Base-by-base conservation (phyloP, 2,888 invertebrate genomes). In the Melikaiella ostensackeni region DNA sequence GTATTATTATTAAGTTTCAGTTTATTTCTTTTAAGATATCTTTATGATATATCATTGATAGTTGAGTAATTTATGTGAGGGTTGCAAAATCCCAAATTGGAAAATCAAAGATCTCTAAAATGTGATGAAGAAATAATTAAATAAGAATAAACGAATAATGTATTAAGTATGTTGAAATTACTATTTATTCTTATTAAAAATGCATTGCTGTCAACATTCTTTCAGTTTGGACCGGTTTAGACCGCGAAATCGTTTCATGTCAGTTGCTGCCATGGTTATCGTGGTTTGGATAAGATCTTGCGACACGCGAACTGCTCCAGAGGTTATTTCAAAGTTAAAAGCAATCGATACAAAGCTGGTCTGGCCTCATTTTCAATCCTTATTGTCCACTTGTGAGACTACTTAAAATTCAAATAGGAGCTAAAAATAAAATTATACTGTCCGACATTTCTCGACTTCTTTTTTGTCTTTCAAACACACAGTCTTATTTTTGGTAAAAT, bases 151-250 rank as follows among this genome's bases (percentile, higher is more conserved):
- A 57, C 24, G 24, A 57, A 24, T 57, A 57, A 50, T 57, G 3
- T 11, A 57, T 33, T 7, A n/a, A 35, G 63, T 19, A 24, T 66
- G 46, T 27, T 46, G 46, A 46, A 66, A 66, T 66, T 38, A 42
- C n/a, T 38, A 7, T 38, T 27, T 46, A 13, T 38, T 16, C 38
- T 24, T 13, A 19, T 24, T 42, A 27, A 27, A 30, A 46, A 21
- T 30, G 66, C 66, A 66, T 46, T 66, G 24, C 64, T 66, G 24
- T 66, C 66, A 66, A 42, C 66, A 66, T 66, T 66, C 66, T 46
- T 66, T 66, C 1, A 46, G 46, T 66, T 66, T 66, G 66, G 66
- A 66, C 66, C 46, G 66, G 66, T 66, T 46, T 42, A 66, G 46
- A 27, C 27, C 66, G 46, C 46, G 46, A 66, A 66, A 66, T 46